These are phyloP conservation scores for Eretmochelys imbricata DNA, from an alignment of 2,113 vertebrate species.

Conservation along the genomic window DNA sequence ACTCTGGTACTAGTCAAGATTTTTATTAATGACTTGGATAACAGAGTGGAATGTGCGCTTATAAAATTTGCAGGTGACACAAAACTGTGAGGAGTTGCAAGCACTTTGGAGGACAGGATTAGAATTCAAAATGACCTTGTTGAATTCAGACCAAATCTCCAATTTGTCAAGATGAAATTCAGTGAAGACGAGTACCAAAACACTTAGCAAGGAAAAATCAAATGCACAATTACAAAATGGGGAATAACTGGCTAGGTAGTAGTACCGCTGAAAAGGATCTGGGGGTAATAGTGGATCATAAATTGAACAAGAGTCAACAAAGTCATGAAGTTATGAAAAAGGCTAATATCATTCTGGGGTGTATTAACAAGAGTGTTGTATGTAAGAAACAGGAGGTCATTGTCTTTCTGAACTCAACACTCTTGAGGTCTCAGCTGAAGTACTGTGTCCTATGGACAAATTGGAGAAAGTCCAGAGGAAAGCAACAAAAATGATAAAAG, in stretches of 20 bases:
- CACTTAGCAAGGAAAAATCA: background rate
- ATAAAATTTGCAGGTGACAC: background rate
- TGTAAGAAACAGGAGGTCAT: background rate
- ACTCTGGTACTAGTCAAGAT: background rate
- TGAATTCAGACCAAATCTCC: too few relatives aligned
- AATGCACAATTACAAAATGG: background rate
- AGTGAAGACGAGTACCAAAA: background rate
- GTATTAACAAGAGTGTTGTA: background rate
- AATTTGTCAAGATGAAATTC: background rate
- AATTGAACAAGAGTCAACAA: background rate
- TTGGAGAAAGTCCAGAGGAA: too few relatives aligned
- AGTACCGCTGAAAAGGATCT: background rate
- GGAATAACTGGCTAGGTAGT: background rate
- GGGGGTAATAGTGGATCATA: background rate
- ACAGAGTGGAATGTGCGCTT: background rate
- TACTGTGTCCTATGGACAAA: background rate
- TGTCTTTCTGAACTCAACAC: background rate
- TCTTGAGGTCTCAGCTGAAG: background rate
- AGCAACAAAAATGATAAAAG: too few relatives aligned
- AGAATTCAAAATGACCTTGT: background rate
- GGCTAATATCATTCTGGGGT: background rate
- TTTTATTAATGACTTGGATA: background rate
- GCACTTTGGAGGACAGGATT: background rate
- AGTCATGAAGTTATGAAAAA: background rate
- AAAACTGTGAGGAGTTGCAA: background rate